Percentiles rank a stretch among this genome's conserved stretches.
Conservation (phyloP, 2,888 invertebrate species). For the Acutogordius australiensis region DNA sequence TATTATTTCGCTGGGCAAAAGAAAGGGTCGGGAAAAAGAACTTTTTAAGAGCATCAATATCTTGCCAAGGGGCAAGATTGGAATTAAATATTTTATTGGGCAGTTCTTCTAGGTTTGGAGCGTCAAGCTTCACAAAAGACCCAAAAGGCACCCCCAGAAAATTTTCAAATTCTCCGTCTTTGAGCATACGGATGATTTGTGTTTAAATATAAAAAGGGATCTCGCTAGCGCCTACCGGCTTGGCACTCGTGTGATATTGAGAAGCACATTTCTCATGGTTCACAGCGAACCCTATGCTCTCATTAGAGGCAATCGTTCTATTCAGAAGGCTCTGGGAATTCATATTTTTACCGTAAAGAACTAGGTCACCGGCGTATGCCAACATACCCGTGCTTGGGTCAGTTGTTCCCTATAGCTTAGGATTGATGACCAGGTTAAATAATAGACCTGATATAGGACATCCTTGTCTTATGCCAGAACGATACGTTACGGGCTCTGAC, state of each 20-base stretch:
- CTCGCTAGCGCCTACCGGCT: neutral
- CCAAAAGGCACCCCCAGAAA: neutral
- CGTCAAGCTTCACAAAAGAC: neutral
- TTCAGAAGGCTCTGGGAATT: conserved; percentile 12
- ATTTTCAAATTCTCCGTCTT: neutral
- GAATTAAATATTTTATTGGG: neutral
- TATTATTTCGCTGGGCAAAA: neutral
- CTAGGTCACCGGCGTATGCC: conserved; percentile 18
- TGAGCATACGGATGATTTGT: neutral
- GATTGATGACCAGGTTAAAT: conserved; percentile 21
- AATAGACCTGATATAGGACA: conserved; percentile 20
- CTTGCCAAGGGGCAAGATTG: neutral
- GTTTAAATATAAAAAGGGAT: neutral
- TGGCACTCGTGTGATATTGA: neutral
- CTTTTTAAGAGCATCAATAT: neutral
- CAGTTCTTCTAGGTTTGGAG: neutral
- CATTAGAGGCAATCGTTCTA: neutral
- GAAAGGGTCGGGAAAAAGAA: neutral
- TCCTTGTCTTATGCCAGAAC: conserved; percentile 20
- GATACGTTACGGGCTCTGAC: conserved; percentile 15
- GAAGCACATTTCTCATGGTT: neutral
- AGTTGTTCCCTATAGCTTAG: conserved; percentile 14
- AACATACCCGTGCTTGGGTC: neutral
- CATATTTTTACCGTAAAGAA: conserved; percentile 14
- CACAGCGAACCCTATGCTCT: neutral